Base-by-base conservation (phyloP, 2,888 invertebrate species). In the Gortyna flavago region DNA sequence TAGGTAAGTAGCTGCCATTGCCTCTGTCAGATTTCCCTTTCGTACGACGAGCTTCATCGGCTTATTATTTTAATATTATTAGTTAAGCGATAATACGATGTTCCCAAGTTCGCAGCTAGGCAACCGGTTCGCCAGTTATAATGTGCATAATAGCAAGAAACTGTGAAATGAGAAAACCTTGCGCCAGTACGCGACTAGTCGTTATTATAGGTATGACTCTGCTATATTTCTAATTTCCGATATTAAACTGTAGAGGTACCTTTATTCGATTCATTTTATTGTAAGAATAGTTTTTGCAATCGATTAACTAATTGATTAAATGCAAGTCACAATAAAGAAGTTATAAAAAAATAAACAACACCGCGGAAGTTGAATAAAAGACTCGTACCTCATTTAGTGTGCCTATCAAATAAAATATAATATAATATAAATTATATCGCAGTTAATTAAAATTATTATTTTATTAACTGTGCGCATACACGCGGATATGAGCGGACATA, bases 1-100 rank as follows among this genome's bases (percentile, higher is more conserved):
- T 83, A 84, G 88, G 86, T 87, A 88, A 88, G 88, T 89, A 81
- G 85, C 84, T 88, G 90, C 89, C 78, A 88, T 79, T 88, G 89
- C 88, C 90, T 90, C 88, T 91, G 89, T 90, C 90, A 92, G 93
- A 93, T 95, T 95, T 95, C 95, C 93, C 95, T 94, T 94, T 93
- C 92, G 87, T 89, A 89, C 85, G 89, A 88, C 85, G 64, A 83
- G 93, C 92, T 93, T 93, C 93, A 94, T 92, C 92, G 89, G 84
- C 91, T 90, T 89, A 91, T 90, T 91, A 90, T 90, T 89, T 86
- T 79, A 88, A 83, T 89, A 89, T 91, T 90, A 87, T 91, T 90
- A 88, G 74, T 57, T 81, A 83, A 75, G 73, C 59, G 72, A 68
- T 86, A 75, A 80, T 66, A 59, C 73, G 76, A 80, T 87, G 70